Percentiles rank a stretch among this genome's conserved stretches.
phyloP scores from a whole-genome alignment of 2,113 vertebrate species.

The Myiopsitta monachus region DNA sequence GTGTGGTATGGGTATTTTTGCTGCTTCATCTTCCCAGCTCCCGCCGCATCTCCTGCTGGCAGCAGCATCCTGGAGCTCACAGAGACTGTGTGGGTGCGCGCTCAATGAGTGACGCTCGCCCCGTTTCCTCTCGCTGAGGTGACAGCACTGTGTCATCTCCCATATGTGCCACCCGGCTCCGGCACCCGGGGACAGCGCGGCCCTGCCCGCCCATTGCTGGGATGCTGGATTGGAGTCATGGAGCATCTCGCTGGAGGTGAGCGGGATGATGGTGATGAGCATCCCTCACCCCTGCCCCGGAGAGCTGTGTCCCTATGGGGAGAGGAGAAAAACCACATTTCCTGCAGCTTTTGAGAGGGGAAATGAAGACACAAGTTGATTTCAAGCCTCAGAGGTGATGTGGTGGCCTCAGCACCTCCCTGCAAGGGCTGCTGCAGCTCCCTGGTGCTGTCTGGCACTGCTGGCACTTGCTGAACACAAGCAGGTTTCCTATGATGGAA shows the following conservation, averaged over 20 bases:
- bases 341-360: neutral
- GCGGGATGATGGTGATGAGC: neutral
- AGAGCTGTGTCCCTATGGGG: neutral
- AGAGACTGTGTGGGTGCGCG: neutral
- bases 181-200: neutral
- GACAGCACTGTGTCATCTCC: slow-evolving; percentile 17
- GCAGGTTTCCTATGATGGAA: neutral
- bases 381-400: neutral
- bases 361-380: neutral
- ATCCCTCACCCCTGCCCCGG: neutral
- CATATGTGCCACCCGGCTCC: neutral
- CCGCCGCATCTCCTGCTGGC: neutral
- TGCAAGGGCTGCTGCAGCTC: neutral
- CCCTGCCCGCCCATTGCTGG: neutral
- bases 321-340: neutral
- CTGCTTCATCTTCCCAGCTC: neutral
- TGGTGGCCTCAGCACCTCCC: neutral
- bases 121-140: slow-evolving; percentile 16
- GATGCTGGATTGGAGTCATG: neutral
- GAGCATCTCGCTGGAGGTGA: neutral
- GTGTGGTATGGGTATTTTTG: neutral
- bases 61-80: neutral
- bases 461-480: rapidly evolving
- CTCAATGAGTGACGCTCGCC: neutral
- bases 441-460: neutral